A percentile compares a stretch with the other conserved stretches of the same genome.
Conservation (phyloP, 2,888 invertebrate species). For the Salpingus planirostris region DNA sequence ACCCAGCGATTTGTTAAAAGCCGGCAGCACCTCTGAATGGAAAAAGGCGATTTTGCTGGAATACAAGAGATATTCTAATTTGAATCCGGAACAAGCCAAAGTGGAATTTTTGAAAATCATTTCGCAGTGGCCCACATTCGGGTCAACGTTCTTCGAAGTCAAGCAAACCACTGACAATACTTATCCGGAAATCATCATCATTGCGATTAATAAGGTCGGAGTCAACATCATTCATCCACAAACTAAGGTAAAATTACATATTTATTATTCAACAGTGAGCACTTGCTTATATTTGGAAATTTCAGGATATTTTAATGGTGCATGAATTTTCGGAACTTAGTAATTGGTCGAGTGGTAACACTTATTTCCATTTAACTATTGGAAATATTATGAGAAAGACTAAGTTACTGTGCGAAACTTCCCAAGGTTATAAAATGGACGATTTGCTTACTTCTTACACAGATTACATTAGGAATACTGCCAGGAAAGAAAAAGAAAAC, state of each 20-base stretch:
- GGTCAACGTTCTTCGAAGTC: slow-evolving; percentile 91
- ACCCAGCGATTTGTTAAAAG: slow-evolving; percentile 67
- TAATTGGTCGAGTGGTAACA: slow-evolving; percentile 94
- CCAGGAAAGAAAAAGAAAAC: slow-evolving; percentile 17
- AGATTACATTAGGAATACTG: slow-evolving; percentile 40
- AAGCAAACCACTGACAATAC: slow-evolving; percentile 83
- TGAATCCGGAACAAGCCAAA: slow-evolving; percentile 68
- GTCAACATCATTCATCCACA: slow-evolving; percentile 83
- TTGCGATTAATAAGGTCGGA: slow-evolving; percentile 87
- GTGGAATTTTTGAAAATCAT: slow-evolving; percentile 68
- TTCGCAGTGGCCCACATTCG: slow-evolving; percentile 79
- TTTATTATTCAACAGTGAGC: slow-evolving; percentile 18
- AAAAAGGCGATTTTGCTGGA: slow-evolving; percentile 59
- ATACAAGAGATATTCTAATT: slow-evolving; percentile 52
- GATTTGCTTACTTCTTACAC: slow-evolving; percentile 90
- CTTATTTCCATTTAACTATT: slow-evolving; percentile 90
- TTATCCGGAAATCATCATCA: slow-evolving; percentile 75
- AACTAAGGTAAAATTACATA: slow-evolving; percentile 56
- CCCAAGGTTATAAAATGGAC: slow-evolving; percentile 94
- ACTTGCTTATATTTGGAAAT: not conserved
- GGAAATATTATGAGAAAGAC: slow-evolving; percentile 89
- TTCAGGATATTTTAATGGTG: slow-evolving; percentile 67
- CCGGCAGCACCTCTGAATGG: slow-evolving; percentile 72
- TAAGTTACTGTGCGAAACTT: slow-evolving; percentile 83
- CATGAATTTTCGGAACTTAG: slow-evolving; percentile 83